Base-by-base conservation (phyloP, 2,113 vertebrate species). In the Xerus inauris region DNA sequence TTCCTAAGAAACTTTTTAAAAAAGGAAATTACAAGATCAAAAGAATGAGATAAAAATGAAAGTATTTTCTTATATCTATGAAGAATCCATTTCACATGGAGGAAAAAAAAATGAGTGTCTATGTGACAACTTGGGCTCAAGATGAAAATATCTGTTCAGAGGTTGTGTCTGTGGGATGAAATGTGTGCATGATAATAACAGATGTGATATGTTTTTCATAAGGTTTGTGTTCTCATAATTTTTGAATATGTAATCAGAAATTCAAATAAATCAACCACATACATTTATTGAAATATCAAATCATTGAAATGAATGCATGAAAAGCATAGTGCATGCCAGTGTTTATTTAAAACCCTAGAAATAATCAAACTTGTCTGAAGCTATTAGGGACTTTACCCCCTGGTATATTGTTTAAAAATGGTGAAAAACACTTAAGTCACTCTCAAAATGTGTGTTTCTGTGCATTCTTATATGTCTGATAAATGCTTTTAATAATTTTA, bases 231-330 rank as follows among this genome's bases (percentile, higher is more conserved):
- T 95, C 96, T 91, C 38, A 94, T 80, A 40, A 12, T 91, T 11
- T 85, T 92, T 91, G 28, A 91, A 93, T 96, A 3, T 62, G 3
- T 57, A 95, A 95, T 96, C 42, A 91, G 51, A 96, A 92, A 94
- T 95, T 91, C 59, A 91, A 88, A 94, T 59, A 86, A 67, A 47
- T 49, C 71, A 69, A 72, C 28, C 88, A 2, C 12, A 24, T 85
- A 9, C 45, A 93, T 91, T 95, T 96, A 95, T 91, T 96, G 91
- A 93, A 95, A 91, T 95, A 94, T 85, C 14, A 91, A 96, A 49
- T 91, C 69, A 94, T 94, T 38, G 71, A 72, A 95, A 89, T 83
- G 85, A 92, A 76, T 90, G 12, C n/a, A 94, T 87, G 26, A 62
- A 10, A 67, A 67, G 30, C 32, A 16, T 35, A 67, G 6, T 35